A percentile compares a stretch with the other conserved stretches of the same genome.
Conservation (phyloP, 2,113 vertebrate species). For the Uria aalge region DNA sequence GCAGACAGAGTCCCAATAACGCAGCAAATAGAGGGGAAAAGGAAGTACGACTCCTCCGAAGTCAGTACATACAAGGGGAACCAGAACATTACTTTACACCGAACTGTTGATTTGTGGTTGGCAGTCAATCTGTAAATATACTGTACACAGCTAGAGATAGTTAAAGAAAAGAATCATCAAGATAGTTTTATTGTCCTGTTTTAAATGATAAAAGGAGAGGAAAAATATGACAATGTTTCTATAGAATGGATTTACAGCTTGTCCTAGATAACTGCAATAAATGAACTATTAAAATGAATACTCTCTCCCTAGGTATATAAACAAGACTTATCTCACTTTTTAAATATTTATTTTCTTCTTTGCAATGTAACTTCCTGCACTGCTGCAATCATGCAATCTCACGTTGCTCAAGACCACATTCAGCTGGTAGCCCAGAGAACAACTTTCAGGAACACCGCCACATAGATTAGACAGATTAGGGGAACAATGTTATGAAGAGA, state of each 20-base stretch:
- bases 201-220: background rate
- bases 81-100: background rate
- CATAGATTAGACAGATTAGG: background rate
- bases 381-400: background rate
- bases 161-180: conserved; percentile 26
- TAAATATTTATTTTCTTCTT: background rate
- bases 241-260: background rate
- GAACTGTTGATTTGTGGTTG: background rate
- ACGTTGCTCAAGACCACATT: background rate
- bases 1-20: background rate
- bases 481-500: background rate
- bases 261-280: background rate
- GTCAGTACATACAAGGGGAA: background rate
- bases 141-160: background rate
- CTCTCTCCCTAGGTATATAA: background rate
- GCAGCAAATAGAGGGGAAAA: background rate
- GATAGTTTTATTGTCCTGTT: conserved; percentile 28
- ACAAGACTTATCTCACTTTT: background rate
- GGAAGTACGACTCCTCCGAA: background rate
- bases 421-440: background rate
- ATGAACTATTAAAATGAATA: background rate
- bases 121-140: background rate
- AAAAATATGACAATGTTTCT: background rate
- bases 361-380: background rate
- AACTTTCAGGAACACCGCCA: background rate